Evolutionary conservation across 2,797 vertebrate species (phyloP), one percentile per base, ranked within the genome.

Genomic region (Cyprinella venusta): DNA sequence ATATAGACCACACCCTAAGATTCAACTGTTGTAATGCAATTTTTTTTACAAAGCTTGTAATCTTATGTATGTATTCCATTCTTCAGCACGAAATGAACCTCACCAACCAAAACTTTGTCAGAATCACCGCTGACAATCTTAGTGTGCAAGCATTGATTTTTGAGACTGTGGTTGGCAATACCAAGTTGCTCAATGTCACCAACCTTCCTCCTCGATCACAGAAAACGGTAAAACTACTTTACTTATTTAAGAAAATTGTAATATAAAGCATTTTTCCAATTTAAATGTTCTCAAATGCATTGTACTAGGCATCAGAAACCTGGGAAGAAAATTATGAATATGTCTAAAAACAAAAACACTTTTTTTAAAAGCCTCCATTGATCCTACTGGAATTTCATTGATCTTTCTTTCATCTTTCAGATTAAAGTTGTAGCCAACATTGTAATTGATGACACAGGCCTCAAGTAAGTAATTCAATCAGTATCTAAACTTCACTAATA

Each of bases 101-200:
- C 91, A 94, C 92, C 90, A 98, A 97, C 86, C 89, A 91, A 69
- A 98, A 97, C 92, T 97, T 94, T 89, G 95, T 95, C 63, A 86
- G 92, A 0, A 90, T 97, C 67, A 86, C 90, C 0, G 89, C 96
- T 38, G 87, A 87, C 0, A 89, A 93, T 26, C 92, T 98, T 9
- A 91, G 82, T 16, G 19, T 96, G 1, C 95, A 98, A 84, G 91
- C 95, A 61, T 86, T 97, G 83, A 89, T 97, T 56, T 85, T 82
- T 38, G 64, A 91, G 5, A 90, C 90, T 0, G 90, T 98, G 4
- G 87, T 95, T 15, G 95, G 96, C 2, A 96, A 92, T 50, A 88
- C 88, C 69, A 96, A 90, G 45, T 18, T 92, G 1, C 85, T 69
- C 13, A 94, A 95, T 56, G 87, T 92, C 81, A 92, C 95, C 0